Evolutionary conservation across 2,113 vertebrate genomes (phyloP).

Genomic region (Porphyrio hochstetteri): DNA sequence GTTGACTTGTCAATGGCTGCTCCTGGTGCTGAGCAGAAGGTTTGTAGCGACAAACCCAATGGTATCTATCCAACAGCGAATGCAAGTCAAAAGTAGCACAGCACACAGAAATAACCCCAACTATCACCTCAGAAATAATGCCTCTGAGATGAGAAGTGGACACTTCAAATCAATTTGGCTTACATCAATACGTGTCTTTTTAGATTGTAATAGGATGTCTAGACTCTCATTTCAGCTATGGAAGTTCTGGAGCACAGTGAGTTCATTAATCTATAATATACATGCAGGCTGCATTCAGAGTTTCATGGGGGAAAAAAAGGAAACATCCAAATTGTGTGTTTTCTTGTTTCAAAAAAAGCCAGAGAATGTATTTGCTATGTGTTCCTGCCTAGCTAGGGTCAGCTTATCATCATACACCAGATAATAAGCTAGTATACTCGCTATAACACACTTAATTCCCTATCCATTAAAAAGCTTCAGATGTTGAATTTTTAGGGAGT

Average conservation of each 20-base stretch:
- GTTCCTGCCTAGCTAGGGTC: neutral
- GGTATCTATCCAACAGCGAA: neutral
- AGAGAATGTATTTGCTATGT: neutral
- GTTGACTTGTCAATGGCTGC: neutral
- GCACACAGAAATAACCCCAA: neutral
- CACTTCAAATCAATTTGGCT: neutral
- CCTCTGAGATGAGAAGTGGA: neutral
- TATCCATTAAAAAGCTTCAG: neutral
- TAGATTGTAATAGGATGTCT: neutral
- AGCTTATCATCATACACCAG: neutral
- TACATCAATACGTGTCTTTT: neutral
- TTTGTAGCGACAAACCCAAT: neutral
- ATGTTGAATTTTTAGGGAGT: neutral
- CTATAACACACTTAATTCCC: neutral
- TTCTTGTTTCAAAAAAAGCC: neutral
- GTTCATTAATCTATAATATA: neutral
- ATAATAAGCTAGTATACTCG: accelerated
- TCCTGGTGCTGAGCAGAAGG: neutral
- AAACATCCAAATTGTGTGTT: neutral
- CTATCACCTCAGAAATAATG: neutral
- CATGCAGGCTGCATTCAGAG: neutral
- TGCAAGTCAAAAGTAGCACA: neutral
- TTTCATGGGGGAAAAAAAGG: neutral
- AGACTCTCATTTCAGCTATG: neutral
- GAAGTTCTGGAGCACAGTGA: neutral